Base-by-base conservation (phyloP, 2,888 invertebrate species). In the Exephanes ischioxanthus region DNA sequence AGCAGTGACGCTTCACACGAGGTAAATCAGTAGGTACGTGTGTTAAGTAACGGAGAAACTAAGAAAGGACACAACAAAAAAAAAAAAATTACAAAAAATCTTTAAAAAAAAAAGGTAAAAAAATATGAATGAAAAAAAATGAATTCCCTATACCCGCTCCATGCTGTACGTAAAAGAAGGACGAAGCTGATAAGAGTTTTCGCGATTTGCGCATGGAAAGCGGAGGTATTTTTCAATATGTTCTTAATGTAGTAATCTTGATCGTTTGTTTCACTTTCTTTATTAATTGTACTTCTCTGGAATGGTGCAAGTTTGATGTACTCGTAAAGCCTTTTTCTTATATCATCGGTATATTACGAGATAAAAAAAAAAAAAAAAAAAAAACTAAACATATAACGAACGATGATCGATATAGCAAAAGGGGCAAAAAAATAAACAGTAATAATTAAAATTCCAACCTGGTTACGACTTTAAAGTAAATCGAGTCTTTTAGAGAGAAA, bases 1-100 rank as follows among this genome's bases (percentile, higher is more conserved):
- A 97, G 93, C 97, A 97, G 95, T 97, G 96, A 96, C 93, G 92
- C 89, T 89, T 91, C 86, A 88, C 87, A 72, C 70, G 86, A 84
- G 88, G 86, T 84, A 89, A 89, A 88, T 75, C 80, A 68, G 68
- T 80, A 33, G 86, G 70, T 51, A 71, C 86, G 71, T 86, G 85
- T 71, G 87, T 82, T 78, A 87, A 87, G 72, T 88, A 87, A 89
- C 14, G 11, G 11, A 22, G 53, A 51, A 11, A 33, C 16, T 22
- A 33, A 55, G 5, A 41, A 9, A 33, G 63, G 55, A 75, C 79
- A 61, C 1, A 48, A 61, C 0, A 53, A 67, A 81, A 80, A 76
- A 82, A 41, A 19, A 55, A 67, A 73, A 68, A 48, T 48, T 58
- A 22, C 33, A 51, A 85, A 63, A 67, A 58, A 70, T 22, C 26